Conservation (phyloP, 2,888 invertebrate species). For the Acanthosepion pharaonis region DNA sequence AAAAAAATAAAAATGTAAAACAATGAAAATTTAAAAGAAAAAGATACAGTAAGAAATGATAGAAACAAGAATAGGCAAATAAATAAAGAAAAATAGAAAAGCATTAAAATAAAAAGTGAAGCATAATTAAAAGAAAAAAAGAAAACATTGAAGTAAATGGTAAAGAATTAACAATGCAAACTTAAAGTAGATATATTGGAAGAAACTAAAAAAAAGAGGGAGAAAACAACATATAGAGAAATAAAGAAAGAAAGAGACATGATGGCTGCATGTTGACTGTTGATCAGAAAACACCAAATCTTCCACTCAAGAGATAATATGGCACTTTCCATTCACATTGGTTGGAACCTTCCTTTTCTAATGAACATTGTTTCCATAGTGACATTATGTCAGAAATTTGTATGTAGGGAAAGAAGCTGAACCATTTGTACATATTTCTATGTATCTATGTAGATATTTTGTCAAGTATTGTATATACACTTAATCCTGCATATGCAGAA, state of each 20-base stretch:
- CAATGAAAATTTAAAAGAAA: not conserved
- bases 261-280: not conserved
- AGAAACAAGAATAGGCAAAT: no score
- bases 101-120: no score
- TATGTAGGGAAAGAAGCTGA: not conserved
- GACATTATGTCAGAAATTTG: not conserved
- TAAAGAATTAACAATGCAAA: no score
- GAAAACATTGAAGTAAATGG: no score
- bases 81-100: no score
- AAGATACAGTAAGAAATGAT: not conserved
- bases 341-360: not conserved
- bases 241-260: not conserved
- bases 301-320: not conserved
- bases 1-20: not conserved
- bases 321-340: not conserved
- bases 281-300: not conserved
- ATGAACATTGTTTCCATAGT: conserved; percentile 33
- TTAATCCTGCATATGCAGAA: not conserved
- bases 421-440: not conserved
- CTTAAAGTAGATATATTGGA: no score
- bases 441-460: not conserved
- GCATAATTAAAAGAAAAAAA: no score
- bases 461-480: not conserved
- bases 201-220: not conserved
- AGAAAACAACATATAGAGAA: not conserved